Evolutionary conservation across 2,113 vertebrate species (phyloP), one percentile per base, ranked within the genome.

Genomic region (Coturnix japonica): DNA sequence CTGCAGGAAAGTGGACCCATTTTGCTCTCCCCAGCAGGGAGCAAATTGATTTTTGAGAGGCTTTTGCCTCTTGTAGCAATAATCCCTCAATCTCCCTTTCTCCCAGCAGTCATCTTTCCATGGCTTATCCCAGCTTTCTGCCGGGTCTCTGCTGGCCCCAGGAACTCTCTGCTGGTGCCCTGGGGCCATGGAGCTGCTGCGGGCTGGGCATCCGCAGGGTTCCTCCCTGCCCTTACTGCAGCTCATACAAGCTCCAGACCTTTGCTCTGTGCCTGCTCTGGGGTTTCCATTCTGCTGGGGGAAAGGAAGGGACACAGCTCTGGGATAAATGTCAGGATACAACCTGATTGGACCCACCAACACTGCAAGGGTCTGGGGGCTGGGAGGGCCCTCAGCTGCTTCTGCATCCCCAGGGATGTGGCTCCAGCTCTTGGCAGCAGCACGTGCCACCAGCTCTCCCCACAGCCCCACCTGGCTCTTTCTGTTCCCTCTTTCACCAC

Each of bases 71-170:
- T 80, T 60, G 78, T 35, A 1, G 33, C 23, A 1, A 23, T 96
- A 96, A 96, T 97, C 94, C 84, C 60, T 71, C 83, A 87, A 94
- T 86, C 92, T 54, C 86, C 73, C 78, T 88, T 94, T 94, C 93
- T 94, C 88, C 67, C 7, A 2, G 4, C 56, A 77, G 72, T 44
- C 0, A 28, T 81, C 80, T 90, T 66, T 56, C 53, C 1, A 2
- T 8, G 37, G 85, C 4, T 96, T 95, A 96, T 89, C 91, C 78
- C 61, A n/a, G 49, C 20, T 89, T 81, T 92, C 82, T 56, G 20
- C 37, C 23, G 37, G 25, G 26, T 26, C 51, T 13, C 51, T 13
- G 28, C 41, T 15, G 2, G 12, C 33, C 46, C 37, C 1, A 2
- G 33, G 6, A 28, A 16, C 21, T 65, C 1, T 0, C 23, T 47